phyloP scores from a whole-genome alignment of 2,888 invertebrate species.

The Cabera pusaria region DNA sequence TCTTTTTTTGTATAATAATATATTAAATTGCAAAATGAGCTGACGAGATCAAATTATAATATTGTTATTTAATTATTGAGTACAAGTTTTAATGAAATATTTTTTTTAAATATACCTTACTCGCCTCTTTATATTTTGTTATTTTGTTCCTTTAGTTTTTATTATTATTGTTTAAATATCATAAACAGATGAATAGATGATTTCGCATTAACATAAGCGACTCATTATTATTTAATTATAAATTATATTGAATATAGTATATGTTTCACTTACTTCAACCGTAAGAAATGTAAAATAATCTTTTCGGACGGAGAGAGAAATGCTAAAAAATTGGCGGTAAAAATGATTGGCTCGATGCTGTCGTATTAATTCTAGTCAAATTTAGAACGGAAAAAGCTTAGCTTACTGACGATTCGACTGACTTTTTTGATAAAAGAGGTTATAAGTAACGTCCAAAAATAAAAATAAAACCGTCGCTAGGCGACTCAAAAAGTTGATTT shows the following conservation, averaged over 20 bases:
- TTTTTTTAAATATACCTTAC: slow-evolving; percentile 78
- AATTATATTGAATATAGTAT: slow-evolving; percentile 54
- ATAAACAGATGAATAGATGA: slow-evolving; percentile 58
- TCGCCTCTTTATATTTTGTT: slow-evolving; percentile 80
- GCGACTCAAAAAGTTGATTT: slow-evolving; percentile 71
- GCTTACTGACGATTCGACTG: slow-evolving; percentile 72
- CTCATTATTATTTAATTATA: slow-evolving; percentile 62
- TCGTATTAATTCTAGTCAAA: slow-evolving; percentile 81
- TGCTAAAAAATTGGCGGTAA: slow-evolving; percentile 58
- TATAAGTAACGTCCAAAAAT: slow-evolving; percentile 68
- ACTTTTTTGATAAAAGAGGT: slow-evolving; percentile 59
- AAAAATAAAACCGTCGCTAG: slow-evolving; percentile 57
- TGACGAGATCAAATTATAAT: slow-evolving; percentile 81
- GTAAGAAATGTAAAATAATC: slow-evolving; percentile 50
- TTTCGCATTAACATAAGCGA: slow-evolving; percentile 57
- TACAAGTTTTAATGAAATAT: slow-evolving; percentile 81
- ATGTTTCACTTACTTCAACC: slow-evolving; percentile 72
- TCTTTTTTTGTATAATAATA: slow-evolving; percentile 55
- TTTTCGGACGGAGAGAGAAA: slow-evolving; percentile 15
- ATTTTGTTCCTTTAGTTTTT: slow-evolving; percentile 82
- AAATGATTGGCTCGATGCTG: slow-evolving; percentile 64
- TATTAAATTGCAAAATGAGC: slow-evolving; percentile 65
- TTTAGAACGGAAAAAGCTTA: slow-evolving; percentile 64
- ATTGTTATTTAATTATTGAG: slow-evolving; percentile 83
- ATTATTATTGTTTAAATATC: slow-evolving; percentile 77